Conservation (phyloP, 2,888 invertebrate genomes). For the Scaptomyza tumidula region DNA sequence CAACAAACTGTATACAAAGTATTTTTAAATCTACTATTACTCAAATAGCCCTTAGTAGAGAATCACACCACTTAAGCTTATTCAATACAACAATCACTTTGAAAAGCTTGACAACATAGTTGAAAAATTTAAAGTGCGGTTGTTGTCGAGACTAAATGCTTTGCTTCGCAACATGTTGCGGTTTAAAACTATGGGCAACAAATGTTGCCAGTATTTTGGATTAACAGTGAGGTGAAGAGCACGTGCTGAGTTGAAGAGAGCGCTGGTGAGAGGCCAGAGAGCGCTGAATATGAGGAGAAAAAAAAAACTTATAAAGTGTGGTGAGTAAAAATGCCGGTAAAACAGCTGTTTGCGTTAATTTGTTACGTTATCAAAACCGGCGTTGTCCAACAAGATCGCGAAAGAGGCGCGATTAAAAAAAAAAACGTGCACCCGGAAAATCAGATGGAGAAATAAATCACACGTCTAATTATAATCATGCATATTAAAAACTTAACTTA, state of each 20-base stretch:
- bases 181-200: conserved; percentile 36
- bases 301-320: conserved; percentile 41
- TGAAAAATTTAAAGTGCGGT: conserved; percentile 18
- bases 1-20: neutral
- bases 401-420: conserved; percentile 18
- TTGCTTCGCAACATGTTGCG: conserved; percentile 21
- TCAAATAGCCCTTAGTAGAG: neutral
- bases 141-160: conserved; percentile 20
- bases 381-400: conserved; percentile 12
- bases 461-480: neutral
- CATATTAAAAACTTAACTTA: neutral
- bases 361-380: conserved; percentile 29
- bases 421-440: neutral
- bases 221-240: conserved; percentile 40
- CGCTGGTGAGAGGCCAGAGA: neutral
- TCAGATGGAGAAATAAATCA: neutral
- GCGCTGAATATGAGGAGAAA: conserved; percentile 63
- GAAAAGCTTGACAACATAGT: conserved; percentile 27
- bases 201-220: conserved; percentile 41
- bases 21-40: neutral
- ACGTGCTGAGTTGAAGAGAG: conserved; percentile 22
- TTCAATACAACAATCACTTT: neutral
- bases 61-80: conserved; percentile 15
- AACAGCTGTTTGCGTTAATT: conserved; percentile 60
- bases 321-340: conserved; percentile 69